A percentile compares a stretch with the other conserved stretches of the same genome.
phyloP scores from a whole-genome alignment of 2,888 invertebrate genomes.

The Digitonthophagus gazella region DNA sequence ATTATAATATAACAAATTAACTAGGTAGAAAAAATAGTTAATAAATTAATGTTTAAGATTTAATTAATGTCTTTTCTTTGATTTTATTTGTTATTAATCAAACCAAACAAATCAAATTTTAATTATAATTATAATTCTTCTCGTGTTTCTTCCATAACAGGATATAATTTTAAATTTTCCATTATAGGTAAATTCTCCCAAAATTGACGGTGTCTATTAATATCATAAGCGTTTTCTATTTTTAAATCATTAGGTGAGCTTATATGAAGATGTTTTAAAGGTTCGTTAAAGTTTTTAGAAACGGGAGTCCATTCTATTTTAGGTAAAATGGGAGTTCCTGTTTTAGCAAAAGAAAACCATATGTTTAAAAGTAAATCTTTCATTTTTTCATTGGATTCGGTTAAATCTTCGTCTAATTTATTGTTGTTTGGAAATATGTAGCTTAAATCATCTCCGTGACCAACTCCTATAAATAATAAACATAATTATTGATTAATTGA shows the following conservation, averaged over 20 bases:
- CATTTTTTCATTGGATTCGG: conserved; percentile 14
- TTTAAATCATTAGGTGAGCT: conserved; percentile 19
- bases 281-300: conserved; percentile 8
- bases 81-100: no score
- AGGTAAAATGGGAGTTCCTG: conserved; percentile 14
- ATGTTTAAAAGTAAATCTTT: conserved; percentile 11
- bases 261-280: conserved; percentile 22
- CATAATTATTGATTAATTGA: neutral
- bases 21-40: no score
- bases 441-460: conserved; percentile 21
- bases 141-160: neutral
- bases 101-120: no score
- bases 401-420: conserved; percentile 1
- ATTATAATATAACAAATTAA: no score
- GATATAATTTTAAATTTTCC: conserved; percentile 24
- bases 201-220: conserved; percentile 21
- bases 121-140: conserved; percentile 20
- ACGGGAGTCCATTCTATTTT: conserved; percentile 21
- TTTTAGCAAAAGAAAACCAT: conserved; percentile 16
- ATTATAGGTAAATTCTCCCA: conserved; percentile 20
- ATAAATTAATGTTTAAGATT: no score
- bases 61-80: no score
- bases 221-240: conserved; percentile 21
- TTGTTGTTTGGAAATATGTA: conserved; percentile 21
- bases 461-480: conserved; percentile 16